Evolutionary conservation across 2,113 vertebrate genomes (phyloP).

Genomic region (Rhineura floridana): DNA sequence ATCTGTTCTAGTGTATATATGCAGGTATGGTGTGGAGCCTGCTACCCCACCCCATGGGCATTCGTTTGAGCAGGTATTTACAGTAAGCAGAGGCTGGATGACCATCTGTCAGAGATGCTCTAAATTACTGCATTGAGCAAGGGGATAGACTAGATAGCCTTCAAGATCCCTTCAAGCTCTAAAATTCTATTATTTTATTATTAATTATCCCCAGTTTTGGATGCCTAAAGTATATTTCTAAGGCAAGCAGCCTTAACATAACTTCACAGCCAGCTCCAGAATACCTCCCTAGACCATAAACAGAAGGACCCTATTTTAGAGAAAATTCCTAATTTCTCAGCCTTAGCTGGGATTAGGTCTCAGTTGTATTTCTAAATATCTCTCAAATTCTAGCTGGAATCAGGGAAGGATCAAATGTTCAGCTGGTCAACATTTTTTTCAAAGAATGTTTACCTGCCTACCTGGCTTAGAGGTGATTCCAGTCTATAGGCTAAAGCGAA

Average conservation of each 20-base stretch:
- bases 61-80: no score
- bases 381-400: not conserved
- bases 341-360: not conserved
- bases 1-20: no score
- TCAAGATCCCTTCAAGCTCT: no score
- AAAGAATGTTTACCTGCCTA: no score
- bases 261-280: not conserved
- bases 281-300: not conserved
- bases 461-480: rapidly evolving
- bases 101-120: no score
- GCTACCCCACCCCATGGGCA: no score
- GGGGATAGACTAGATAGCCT: no score
- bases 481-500: rapidly evolving
- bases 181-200: no score
- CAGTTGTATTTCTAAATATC: not conserved
- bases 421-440: not conserved
- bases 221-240: not conserved
- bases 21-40: no score
- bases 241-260: not conserved
- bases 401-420: not conserved
- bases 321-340: not conserved
- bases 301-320: not conserved
- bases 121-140: no score
- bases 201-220: not conserved
- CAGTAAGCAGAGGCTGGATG: no score